A percentile compares a stretch with the other conserved stretches of the same genome.
Evolutionary conservation across 2,797 vertebrate genomes (phyloP).

Genomic region (Podargus strigoides): DNA sequence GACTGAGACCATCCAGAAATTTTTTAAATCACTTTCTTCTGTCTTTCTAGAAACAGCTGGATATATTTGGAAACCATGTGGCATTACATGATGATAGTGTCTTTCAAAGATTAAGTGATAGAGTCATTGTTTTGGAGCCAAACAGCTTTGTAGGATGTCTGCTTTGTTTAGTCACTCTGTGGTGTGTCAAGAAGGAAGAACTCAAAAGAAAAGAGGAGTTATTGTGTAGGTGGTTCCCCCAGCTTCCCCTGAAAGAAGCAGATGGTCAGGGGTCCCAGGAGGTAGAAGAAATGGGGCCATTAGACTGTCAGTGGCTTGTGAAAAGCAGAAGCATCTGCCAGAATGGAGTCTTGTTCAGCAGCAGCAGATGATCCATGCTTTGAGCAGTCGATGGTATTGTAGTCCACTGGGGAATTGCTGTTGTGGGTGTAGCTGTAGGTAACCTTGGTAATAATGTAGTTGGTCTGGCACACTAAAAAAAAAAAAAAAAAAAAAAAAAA

Average conservation of each 20-base stretch:
- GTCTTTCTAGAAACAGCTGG: neutral
- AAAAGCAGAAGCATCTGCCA: slow-evolving; percentile 57
- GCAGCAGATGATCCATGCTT: slow-evolving; percentile 40
- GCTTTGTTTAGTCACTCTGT: slow-evolving; percentile 12
- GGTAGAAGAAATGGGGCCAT: slow-evolving; percentile 41
- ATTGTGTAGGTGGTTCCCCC: neutral
- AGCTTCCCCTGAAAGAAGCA: slow-evolving; percentile 44
- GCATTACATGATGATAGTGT: neutral
- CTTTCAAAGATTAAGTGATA: neutral
- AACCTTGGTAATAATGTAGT: neutral
- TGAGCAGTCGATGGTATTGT: neutral
- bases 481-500: neutral
- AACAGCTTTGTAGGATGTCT: neutral
- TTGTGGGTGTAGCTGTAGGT: neutral
- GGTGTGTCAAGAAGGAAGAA: neutral
- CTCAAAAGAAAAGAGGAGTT: neutral
- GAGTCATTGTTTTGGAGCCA: neutral
- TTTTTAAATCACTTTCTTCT: neutral
- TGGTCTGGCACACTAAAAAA: neutral
- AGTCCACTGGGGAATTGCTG: neutral
- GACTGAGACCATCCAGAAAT: neutral
- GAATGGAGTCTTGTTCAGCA: slow-evolving; percentile 27
- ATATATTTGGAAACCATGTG: neutral
- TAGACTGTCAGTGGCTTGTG: slow-evolving; percentile 36
- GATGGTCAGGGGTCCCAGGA: slow-evolving; percentile 47